Percentiles rank a stretch among this genome's conserved stretches.
These are phyloP conservation scores for Ciconia maguari DNA, from an alignment of 2,113 vertebrate species.

Conservation along the genomic window DNA sequence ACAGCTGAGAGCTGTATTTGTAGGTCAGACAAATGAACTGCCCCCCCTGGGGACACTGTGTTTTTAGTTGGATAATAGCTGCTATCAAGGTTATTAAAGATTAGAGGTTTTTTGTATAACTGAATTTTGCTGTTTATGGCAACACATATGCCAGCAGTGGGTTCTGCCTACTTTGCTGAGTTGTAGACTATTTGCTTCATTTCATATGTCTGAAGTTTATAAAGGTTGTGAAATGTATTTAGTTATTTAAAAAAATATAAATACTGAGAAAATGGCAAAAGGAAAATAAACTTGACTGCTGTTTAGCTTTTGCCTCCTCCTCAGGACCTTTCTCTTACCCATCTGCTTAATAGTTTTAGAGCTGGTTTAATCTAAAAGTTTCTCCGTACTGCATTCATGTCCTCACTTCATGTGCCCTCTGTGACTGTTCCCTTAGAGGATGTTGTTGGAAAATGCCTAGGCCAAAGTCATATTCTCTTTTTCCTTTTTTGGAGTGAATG, in stretches of 20 bases:
- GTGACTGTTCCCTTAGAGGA: neutral
- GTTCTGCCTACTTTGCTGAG: neutral
- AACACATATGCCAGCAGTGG: neutral
- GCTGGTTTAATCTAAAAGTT: neutral
- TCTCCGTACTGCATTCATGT: neutral
- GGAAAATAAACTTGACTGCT: neutral
- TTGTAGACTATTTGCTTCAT: neutral
- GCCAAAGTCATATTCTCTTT: neutral
- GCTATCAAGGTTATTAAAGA: neutral
- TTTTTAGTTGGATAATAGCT: neutral
- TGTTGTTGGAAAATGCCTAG: neutral
- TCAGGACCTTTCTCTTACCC: neutral
- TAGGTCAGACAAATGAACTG: neutral
- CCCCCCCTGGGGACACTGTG: neutral
- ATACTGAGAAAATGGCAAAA: neutral
- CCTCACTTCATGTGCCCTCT: accelerated
- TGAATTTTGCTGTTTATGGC: neutral
- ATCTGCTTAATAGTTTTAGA: neutral
- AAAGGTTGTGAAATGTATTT: neutral
- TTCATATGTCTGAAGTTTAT: neutral
- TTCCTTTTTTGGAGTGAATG: neutral
- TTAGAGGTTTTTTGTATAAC: neutral
- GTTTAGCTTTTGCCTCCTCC: neutral
- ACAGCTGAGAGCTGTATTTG: neutral
- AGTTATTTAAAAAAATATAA: neutral